Evolutionary conservation across 2,888 invertebrate genomes (phyloP).

Genomic region (Anthrax anthrax): DNA sequence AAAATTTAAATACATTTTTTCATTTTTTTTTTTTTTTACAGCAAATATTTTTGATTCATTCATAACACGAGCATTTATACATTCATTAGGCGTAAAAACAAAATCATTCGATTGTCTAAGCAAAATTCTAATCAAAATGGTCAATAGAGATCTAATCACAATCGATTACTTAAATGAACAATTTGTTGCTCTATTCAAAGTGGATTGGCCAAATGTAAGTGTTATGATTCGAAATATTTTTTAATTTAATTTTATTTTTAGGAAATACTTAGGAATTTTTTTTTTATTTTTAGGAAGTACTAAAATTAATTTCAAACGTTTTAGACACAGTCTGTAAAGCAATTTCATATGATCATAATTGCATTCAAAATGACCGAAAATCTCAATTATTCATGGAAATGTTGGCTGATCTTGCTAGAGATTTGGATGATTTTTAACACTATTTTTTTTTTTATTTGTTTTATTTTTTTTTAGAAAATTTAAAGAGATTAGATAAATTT

Average conservation of each 20-base stretch:
- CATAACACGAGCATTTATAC: conserved; percentile 5
- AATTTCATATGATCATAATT: neutral
- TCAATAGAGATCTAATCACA: conserved; percentile 41
- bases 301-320: conserved; percentile 6
- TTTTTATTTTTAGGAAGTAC: conserved; percentile 5
- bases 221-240: neutral
- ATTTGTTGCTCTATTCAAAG: conserved; percentile 50
- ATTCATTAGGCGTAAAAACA: conserved; percentile 10
- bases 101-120: conserved; percentile 35
- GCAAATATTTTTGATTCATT: conserved; percentile 6
- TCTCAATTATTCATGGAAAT: conserved; percentile 33
- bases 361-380: conserved; percentile 16
- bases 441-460: too few relatives aligned
- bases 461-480: too few relatives aligned
- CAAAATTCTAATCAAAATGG: conserved; percentile 35
- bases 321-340: conserved; percentile 6
- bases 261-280: neutral
- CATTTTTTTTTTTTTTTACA: conserved; percentile 2
- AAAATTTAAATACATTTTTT: neutral
- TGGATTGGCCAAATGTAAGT: conserved; percentile 48
- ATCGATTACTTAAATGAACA: conserved; percentile 49
- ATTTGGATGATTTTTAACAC: conserved; percentile 25
- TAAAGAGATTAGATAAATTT: too few relatives aligned
- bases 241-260: neutral
- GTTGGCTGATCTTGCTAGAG: conserved; percentile 30